A percentile compares a stretch with the other conserved stretches of the same genome.
These are phyloP conservation scores for Rhodophaea formosa DNA, from an alignment of 2,888 invertebrate species.

Conservation along the genomic window DNA sequence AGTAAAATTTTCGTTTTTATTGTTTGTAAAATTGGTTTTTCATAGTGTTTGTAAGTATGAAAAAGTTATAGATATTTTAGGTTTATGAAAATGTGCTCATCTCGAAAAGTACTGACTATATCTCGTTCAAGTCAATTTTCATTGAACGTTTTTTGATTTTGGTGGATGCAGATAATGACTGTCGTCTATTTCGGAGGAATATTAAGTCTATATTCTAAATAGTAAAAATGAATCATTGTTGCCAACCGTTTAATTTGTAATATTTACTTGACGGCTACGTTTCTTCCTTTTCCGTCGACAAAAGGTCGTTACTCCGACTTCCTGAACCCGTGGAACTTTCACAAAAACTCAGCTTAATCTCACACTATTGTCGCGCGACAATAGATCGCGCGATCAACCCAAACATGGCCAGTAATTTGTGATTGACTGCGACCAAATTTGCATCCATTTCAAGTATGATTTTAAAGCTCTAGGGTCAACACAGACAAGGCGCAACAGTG, in stretches of 20 bases:
- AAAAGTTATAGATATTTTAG: too few species aligned
- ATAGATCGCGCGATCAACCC: slow-evolving; percentile 2
- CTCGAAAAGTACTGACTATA: too few species aligned
- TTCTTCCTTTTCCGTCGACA: slow-evolving; percentile 19
- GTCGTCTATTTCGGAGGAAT: too few species aligned
- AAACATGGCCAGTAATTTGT: background rate
- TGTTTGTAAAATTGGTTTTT: too few species aligned
- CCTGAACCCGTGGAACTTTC: slow-evolving; percentile 10
- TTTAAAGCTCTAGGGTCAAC: background rate
- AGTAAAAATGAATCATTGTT: background rate
- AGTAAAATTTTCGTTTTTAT: too few species aligned
- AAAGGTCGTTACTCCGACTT: slow-evolving; percentile 13
- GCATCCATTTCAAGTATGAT: background rate
- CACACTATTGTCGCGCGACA: slow-evolving; percentile 9
- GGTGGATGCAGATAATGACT: too few species aligned
- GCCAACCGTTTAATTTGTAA: slow-evolving; percentile 22
- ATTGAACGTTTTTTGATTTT: too few species aligned
- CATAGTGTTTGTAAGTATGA: too few species aligned
- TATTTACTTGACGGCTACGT: slow-evolving; percentile 15
- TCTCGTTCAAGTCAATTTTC: too few species aligned
- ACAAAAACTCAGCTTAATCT: slow-evolving; percentile 13
- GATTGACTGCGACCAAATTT: background rate
- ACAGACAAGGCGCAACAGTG: too few species aligned
- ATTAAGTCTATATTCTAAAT: too few species aligned
- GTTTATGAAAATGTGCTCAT: too few species aligned